Percentiles rank a stretch among this genome's conserved stretches.
Conservation (phyloP, 2,113 vertebrate genomes). For the Gallinago undulata region DNA sequence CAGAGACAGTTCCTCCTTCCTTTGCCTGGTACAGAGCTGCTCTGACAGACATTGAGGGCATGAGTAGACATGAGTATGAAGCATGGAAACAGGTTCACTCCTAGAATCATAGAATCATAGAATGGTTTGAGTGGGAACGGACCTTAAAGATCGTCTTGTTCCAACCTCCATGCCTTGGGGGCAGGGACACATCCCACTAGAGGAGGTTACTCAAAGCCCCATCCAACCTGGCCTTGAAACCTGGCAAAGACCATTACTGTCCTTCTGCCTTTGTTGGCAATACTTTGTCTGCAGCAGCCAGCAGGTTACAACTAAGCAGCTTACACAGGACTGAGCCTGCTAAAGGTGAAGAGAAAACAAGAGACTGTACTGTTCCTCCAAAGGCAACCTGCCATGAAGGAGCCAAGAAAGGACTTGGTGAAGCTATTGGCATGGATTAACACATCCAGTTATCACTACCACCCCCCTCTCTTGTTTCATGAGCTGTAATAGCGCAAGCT, state of each 20-base stretch:
- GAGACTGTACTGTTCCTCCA: neutral
- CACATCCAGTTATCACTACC: neutral
- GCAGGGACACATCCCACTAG: too few species aligned
- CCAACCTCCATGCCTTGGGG: too few species aligned
- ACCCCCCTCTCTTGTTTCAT: neutral
- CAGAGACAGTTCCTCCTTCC: neutral
- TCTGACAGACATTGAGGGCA: neutral
- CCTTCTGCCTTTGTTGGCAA: neutral
- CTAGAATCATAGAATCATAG: neutral
- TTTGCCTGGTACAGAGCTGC: neutral
- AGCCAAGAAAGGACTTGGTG: neutral
- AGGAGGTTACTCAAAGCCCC: too few species aligned
- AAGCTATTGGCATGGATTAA: neutral
- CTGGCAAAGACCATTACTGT: neutral
- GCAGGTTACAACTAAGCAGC: neutral
- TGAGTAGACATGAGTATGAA: neutral
- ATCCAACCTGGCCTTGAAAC: too few species aligned
- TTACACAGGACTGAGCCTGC: neutral
- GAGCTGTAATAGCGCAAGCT: neutral
- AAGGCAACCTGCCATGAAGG: neutral
- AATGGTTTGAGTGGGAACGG: too few species aligned
- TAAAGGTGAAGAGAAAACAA: neutral
- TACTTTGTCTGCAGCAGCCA: neutral
- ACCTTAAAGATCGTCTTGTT: too few species aligned
- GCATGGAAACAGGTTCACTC: neutral